These are phyloP conservation scores for Bombyx mori DNA, from an alignment of 1,140 invertebrate species.

Conservation along the genomic window ASM3026992v2 NC_085113.1:13789001-13789500, in stretches of 20 bases:
- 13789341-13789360: conserved; percentile 49
- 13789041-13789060: too few species aligned
- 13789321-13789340: conserved; percentile 29
- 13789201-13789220: background rate
- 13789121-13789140: too few species aligned
- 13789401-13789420: conserved; percentile 25
- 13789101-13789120: too few species aligned
- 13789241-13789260: conserved; percentile 12
- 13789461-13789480: conserved; percentile 25
- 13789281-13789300: conserved; percentile 20
- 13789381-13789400: conserved; percentile 19
- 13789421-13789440: conserved; percentile 7
- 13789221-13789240: background rate
- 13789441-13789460: conserved; percentile 48
- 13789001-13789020: too few species aligned
- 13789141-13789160: too few species aligned
- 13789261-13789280: conserved; percentile 2
- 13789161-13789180: too few species aligned
- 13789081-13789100: too few species aligned
- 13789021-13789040: too few species aligned
- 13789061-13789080: too few species aligned
- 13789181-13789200: background rate
- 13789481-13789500: too few species aligned
- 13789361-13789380: conserved; percentile 23
- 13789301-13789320: conserved; percentile 26